Percentiles rank a stretch among this genome's conserved stretches.
These are phyloP conservation scores for Girardia tigrina DNA, from an alignment of 2,888 invertebrate genomes.

Conservation along the genomic window DNA sequence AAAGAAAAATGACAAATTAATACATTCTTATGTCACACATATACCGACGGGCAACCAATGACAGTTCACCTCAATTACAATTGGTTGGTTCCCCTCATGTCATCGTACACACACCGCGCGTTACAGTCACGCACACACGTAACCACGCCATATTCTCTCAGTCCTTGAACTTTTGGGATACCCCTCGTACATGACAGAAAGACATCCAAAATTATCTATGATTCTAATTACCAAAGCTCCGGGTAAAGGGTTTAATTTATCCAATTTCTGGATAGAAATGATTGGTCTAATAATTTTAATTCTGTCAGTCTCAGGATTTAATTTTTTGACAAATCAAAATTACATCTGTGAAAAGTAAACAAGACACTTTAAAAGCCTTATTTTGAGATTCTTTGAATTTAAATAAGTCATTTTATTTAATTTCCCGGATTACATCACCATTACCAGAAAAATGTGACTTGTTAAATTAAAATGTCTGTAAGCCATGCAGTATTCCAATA, in stretches of 20 bases:
- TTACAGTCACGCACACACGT: too few species aligned
- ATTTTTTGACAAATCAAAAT: not conserved
- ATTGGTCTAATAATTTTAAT: conserved; percentile 4
- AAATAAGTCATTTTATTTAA: not conserved
- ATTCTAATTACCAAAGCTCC: not conserved
- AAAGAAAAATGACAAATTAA: too few species aligned
- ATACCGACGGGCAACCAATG: too few species aligned
- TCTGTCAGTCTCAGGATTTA: conserved; percentile 1
- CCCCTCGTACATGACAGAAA: conserved; percentile 5
- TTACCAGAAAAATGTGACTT: not conserved
- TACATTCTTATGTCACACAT: too few species aligned
- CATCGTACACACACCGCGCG: too few species aligned
- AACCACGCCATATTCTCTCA: too few species aligned
- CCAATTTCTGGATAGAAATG: not conserved
- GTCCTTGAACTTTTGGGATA: too few species aligned
- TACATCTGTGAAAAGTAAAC: not conserved
- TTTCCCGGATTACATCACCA: not conserved
- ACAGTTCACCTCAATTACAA: too few species aligned
- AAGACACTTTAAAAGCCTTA: not conserved
- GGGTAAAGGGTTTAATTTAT: not conserved
- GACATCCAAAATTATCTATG: not conserved
- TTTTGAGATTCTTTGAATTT: not conserved
- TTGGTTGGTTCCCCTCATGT: too few species aligned
- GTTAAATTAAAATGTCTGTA: not conserved
- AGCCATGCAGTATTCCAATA: not conserved